Conservation (phyloP, 2,113 vertebrate genomes). For the Chloebia gouldiae region DNA sequence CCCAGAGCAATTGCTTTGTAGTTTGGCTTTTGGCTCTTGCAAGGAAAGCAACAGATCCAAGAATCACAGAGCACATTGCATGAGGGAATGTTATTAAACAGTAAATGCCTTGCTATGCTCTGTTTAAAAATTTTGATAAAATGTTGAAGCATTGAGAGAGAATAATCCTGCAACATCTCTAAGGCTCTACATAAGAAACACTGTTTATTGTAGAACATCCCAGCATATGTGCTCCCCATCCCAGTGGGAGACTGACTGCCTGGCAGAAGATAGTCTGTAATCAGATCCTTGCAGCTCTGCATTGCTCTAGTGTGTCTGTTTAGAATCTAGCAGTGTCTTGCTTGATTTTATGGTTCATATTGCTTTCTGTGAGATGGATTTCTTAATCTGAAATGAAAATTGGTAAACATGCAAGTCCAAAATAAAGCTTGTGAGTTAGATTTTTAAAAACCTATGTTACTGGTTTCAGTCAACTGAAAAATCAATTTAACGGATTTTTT, state of each 20-base stretch:
- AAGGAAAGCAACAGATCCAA: not conserved
- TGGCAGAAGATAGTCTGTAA: not conserved
- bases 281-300: not conserved
- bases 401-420: not conserved
- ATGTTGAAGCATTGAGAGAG: not conserved
- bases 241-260: not conserved
- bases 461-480: not conserved
- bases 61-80: not conserved
- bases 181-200: not conserved
- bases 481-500: not conserved
- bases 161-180: not conserved
- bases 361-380: not conserved
- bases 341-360: not conserved
- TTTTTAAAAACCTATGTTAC: not conserved
- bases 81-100: not conserved
- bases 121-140: not conserved
- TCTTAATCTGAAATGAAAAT: not conserved
- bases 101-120: not conserved
- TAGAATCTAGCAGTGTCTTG: not conserved
- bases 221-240: not conserved
- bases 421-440: not conserved
- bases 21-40: not conserved
- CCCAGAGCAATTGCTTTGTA: not conserved
- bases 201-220: not conserved
- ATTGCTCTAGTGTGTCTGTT: not conserved